These are phyloP conservation scores for Tridacna crocea DNA, from an alignment of 2,888 invertebrate genomes.

Conservation along the genomic window DNA sequence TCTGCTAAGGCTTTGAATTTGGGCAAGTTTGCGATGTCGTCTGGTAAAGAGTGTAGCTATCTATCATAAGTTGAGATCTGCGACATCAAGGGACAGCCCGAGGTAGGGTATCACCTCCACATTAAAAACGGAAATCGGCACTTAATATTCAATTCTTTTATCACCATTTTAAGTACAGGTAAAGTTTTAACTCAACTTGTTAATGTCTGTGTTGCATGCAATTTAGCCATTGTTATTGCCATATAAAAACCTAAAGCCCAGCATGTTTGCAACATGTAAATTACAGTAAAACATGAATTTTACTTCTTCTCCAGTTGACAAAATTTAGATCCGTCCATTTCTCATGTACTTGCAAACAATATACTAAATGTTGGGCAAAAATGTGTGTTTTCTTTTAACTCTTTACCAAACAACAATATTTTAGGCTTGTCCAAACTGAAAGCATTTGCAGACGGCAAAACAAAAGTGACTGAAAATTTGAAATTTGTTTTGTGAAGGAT, in stretches of 20 bases:
- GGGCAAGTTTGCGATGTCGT: too few species aligned
- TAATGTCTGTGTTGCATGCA: constrained; percentile 8
- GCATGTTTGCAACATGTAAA: constrained; percentile 3
- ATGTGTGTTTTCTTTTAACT: too few species aligned
- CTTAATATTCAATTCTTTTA: constrained; percentile 40
- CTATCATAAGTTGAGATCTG: constrained; percentile 37
- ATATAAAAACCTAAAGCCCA: neutral
- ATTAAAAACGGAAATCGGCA: constrained; percentile 36
- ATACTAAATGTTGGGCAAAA: too few species aligned
- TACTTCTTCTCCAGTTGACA: neutral
- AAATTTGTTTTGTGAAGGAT: too few species aligned
- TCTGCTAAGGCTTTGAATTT: too few species aligned
- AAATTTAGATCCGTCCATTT: too few species aligned
- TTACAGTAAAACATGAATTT: constrained; percentile 5
- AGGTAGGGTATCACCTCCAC: constrained; percentile 18
- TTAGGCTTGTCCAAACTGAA: too few species aligned
- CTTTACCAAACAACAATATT: neutral
- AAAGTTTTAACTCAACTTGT: neutral
- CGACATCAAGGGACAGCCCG: neutral
- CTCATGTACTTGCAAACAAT: too few species aligned
- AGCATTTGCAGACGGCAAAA: too few species aligned
- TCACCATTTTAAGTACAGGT: neutral
- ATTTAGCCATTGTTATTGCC: neutral
- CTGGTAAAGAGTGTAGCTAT: constrained; percentile 4
- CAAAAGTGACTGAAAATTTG: too few species aligned